A percentile compares a stretch with the other conserved stretches of the same genome.
These are phyloP conservation scores for Lepidurus couesii DNA, from an alignment of 1,140 invertebrate genomes.

Conservation along the genomic window DNA sequence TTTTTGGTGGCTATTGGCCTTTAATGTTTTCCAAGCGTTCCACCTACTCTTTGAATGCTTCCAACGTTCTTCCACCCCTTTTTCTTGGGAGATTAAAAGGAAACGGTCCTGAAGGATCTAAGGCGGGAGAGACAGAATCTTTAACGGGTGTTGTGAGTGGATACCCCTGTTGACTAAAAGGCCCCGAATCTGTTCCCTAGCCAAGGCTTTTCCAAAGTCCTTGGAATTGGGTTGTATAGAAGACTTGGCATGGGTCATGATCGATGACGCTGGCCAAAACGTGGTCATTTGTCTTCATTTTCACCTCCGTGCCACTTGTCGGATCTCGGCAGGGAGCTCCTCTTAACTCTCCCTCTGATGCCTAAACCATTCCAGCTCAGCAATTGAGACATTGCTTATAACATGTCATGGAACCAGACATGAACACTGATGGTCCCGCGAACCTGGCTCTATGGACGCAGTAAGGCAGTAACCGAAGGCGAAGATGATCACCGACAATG, in stretches of 20 bases:
- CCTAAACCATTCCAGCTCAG: neutral
- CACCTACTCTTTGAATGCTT: slow-evolving; percentile 7
- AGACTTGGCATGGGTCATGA: slow-evolving; percentile 4
- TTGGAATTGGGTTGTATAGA: slow-evolving; percentile 22
- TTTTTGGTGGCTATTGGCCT: too few species aligned
- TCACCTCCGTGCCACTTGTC: slow-evolving; percentile 17
- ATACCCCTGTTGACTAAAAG: neutral
- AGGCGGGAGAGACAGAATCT: slow-evolving; percentile 13
- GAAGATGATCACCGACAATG: too few species aligned
- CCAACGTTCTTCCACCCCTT: neutral
- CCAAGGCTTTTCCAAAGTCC: slow-evolving; percentile 1
- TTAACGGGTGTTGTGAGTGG: slow-evolving; percentile 14
- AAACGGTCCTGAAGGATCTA: neutral
- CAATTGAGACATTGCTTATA: neutral
- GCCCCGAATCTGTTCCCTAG: neutral
- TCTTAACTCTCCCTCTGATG: neutral
- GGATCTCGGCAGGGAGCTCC: slow-evolving; percentile 17
- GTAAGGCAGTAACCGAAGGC: too few species aligned
- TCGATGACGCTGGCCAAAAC: slow-evolving; percentile 8
- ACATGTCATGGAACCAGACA: neutral
- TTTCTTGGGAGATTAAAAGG: slow-evolving; percentile 2
- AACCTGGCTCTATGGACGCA: too few species aligned
- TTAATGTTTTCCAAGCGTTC: slow-evolving; percentile 2
- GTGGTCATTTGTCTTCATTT: slow-evolving; percentile 14
- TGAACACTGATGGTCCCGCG: neutral